Conservation (phyloP, 2,113 vertebrate species). For the Loxodonta africana region DNA sequence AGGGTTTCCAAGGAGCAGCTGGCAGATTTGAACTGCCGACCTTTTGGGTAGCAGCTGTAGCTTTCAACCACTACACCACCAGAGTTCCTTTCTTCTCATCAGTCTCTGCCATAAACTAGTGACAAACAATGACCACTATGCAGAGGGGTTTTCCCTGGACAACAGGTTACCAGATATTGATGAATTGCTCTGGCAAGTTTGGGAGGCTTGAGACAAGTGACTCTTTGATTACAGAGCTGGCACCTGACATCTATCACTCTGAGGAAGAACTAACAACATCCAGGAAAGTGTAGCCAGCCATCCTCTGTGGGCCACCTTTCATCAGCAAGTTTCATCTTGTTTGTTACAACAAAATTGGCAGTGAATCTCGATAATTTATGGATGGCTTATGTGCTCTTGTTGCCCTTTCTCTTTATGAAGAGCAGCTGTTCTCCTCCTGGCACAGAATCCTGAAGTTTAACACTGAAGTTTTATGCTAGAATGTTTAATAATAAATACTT, state of each 20-base stretch:
- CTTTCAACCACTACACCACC: too few species aligned
- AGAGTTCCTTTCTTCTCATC: background rate
- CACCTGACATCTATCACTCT: constrained; percentile 62
- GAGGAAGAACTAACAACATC: constrained; percentile 4
- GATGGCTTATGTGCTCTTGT: constrained; percentile 24
- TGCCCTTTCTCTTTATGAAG: constrained; percentile 4
- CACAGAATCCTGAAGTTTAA: constrained; percentile 52
- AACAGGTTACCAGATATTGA: constrained; percentile 62
- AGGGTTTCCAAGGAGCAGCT: too few species aligned
- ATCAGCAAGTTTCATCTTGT: constrained; percentile 38
- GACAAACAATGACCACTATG: background rate
- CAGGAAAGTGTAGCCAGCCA: background rate
- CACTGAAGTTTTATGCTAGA: constrained; percentile 37
- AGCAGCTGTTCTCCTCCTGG: constrained; percentile 46
- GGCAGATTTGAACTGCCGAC: too few species aligned
- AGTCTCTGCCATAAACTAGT: background rate
- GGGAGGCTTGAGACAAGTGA: constrained; percentile 34
- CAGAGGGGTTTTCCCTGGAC: background rate
- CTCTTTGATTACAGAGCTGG: constrained; percentile 60
- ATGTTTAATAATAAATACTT: constrained; percentile 36
- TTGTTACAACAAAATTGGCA: constrained; percentile 28
- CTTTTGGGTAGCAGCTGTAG: too few species aligned
- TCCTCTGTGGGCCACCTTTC: constrained; percentile 22
- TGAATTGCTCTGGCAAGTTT: constrained; percentile 56
- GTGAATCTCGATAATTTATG: constrained; percentile 37